Conservation (phyloP, 1,140 invertebrate genomes). For the Drosophila guanche region DNA sequence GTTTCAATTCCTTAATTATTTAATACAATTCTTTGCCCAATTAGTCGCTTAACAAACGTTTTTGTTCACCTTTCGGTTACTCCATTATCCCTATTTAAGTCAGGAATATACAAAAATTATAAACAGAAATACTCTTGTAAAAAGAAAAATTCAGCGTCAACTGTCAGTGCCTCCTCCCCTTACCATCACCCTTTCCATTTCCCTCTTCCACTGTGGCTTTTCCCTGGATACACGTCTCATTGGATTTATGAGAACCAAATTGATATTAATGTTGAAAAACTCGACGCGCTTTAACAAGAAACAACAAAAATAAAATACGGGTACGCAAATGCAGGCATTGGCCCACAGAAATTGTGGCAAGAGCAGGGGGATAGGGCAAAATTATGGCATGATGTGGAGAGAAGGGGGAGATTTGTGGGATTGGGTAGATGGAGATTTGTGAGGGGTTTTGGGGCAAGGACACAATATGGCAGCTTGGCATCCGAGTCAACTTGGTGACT, state of each 20-base stretch:
- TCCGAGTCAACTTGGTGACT: conserved; percentile 7
- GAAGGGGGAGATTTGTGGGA: neutral
- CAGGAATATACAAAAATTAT: neutral
- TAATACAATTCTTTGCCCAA: too few relatives aligned
- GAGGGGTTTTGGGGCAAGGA: conserved; percentile 11
- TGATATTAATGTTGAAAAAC: conserved; percentile 77
- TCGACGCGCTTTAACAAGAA: conserved; percentile 39
- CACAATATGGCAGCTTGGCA: conserved; percentile 27
- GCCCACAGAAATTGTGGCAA: neutral
- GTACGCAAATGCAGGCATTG: conserved; percentile 12
- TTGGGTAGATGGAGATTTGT: neutral
- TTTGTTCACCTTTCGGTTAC: neutral
- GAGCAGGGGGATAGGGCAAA: too few relatives aligned
- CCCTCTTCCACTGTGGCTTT: conserved; percentile 8
- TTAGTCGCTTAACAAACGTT: too few relatives aligned
- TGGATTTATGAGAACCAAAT: conserved; percentile 80
- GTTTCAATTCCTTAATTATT: too few relatives aligned
- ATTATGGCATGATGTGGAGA: neutral
- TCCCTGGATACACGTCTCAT: conserved; percentile 52
- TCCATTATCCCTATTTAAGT: neutral
- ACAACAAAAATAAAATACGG: too few relatives aligned
- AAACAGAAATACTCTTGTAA: neutral
- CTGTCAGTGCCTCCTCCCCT: conserved; percentile 26
- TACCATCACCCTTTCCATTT: neutral
- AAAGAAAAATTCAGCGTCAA: conserved; percentile 39